Conservation (phyloP, 2,888 invertebrate genomes). For the Trichopoda pennipes region DNA sequence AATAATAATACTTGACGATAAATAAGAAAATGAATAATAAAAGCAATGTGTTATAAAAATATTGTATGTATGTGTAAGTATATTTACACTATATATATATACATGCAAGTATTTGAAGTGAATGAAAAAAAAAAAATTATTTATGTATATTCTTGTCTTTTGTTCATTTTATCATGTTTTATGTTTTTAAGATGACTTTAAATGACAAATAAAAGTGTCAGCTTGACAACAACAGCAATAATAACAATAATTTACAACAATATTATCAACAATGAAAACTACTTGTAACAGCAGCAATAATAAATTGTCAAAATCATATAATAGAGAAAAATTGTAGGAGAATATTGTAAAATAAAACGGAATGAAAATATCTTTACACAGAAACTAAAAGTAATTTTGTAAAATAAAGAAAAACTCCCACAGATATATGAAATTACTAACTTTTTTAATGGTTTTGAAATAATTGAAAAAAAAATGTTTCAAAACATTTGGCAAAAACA, state of each 20-base stretch:
- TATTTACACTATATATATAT: neutral
- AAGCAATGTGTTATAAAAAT: constrained; percentile 48
- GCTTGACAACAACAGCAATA: constrained; percentile 61
- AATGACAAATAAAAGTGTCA: constrained; percentile 68
- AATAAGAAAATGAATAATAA: constrained; percentile 56
- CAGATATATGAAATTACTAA: too few species aligned
- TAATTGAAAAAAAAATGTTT: too few species aligned
- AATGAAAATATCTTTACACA: neutral
- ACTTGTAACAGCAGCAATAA: constrained; percentile 49
- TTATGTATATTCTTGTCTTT: constrained; percentile 33
- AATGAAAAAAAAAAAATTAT: neutral
- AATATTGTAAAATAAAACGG: neutral
- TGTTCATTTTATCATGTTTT: constrained; percentile 41
- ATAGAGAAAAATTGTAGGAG: constrained; percentile 4
- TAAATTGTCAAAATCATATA: constrained; percentile 52
- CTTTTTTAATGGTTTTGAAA: too few species aligned
- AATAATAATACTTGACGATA: constrained; percentile 45
- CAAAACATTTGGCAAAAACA: too few species aligned
- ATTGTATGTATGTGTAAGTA: neutral
- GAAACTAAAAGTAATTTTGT: neutral
- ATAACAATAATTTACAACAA: constrained; percentile 62
- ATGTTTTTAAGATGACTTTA: constrained; percentile 62
- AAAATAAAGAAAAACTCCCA: too few species aligned
- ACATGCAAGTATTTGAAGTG: neutral
- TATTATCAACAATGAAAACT: constrained; percentile 59